phyloP scores from a whole-genome alignment of 2,888 invertebrate species.

The Therioaphis trifolii region DNA sequence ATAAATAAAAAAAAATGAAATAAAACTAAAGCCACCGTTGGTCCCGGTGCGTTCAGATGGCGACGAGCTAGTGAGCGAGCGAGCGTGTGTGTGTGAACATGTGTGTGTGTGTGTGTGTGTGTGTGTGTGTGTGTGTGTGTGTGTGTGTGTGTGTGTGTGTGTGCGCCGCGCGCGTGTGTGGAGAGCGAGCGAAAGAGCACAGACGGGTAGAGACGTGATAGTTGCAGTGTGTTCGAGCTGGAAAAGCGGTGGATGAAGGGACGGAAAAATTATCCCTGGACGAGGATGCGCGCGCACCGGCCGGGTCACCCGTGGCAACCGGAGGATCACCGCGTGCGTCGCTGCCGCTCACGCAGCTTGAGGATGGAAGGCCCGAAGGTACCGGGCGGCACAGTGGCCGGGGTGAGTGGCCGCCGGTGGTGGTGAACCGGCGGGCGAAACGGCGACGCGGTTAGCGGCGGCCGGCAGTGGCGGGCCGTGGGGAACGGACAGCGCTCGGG shows the following conservation, averaged over 20 bases:
- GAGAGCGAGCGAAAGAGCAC: no score
- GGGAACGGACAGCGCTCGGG: slow-evolving; percentile 53
- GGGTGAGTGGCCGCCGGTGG: slow-evolving; percentile 26
- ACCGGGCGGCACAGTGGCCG: slow-evolving; percentile 58
- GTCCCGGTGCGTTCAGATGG: neutral
- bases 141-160: no score
- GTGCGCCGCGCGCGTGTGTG: no score
- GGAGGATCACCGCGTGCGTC: slow-evolving; percentile 43
- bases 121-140: no score
- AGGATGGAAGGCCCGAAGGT: slow-evolving; percentile 67
- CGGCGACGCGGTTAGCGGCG: neutral
- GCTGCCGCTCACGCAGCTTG: slow-evolving; percentile 3
- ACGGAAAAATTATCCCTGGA: slow-evolving; percentile 58
- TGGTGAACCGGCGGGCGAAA: slow-evolving; percentile 3
- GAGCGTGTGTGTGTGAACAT: neutral
- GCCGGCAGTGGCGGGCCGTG: no score
- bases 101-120: no score
- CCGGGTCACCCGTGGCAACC: slow-evolving; percentile 59
- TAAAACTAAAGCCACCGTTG: neutral
- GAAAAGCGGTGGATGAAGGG: neutral
- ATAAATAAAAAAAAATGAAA: no score
- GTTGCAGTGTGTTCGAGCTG: neutral
- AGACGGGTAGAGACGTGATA: neutral
- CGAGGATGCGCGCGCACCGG: slow-evolving; percentile 53
- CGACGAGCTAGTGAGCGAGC: neutral